These are phyloP conservation scores for Mythimna loreyi DNA, from an alignment of 2,888 invertebrate species.

Conservation along the genomic window DNA sequence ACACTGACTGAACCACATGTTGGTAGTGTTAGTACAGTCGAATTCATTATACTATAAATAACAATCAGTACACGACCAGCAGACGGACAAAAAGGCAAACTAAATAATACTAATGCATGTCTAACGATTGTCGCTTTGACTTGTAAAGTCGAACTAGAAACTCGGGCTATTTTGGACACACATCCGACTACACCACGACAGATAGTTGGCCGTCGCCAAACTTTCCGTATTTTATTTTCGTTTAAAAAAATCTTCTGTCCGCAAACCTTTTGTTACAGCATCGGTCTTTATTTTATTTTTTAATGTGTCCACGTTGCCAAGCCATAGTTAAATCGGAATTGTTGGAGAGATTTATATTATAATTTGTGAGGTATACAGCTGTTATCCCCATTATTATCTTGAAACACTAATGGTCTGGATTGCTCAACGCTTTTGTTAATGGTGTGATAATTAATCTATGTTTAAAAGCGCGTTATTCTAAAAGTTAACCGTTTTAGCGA, in stretches of 20 bases:
- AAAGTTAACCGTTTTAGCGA: conserved; percentile 19
- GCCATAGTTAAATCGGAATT: conserved; percentile 62
- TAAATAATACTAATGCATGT: conserved; percentile 74
- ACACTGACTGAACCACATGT: conserved; percentile 54
- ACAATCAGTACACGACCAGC: conserved; percentile 49
- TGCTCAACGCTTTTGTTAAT: conserved; percentile 60
- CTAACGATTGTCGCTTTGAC: conserved; percentile 76
- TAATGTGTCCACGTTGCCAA: conserved; percentile 69
- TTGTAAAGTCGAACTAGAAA: conserved; percentile 80
- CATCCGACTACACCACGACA: conserved; percentile 81
- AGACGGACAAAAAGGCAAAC: conserved; percentile 69
- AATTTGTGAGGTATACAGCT: conserved; percentile 73
- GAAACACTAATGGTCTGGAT: conserved; percentile 62
- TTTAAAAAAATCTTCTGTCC: conserved; percentile 79
- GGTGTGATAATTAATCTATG: conserved; percentile 55
- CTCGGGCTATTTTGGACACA: conserved; percentile 80
- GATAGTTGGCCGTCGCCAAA: conserved; percentile 85
- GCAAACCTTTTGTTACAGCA: conserved; percentile 83
- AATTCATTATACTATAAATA: conserved; percentile 63
- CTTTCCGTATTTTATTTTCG: conserved; percentile 86
- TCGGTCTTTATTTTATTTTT: conserved; percentile 54
- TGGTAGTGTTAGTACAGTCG: conserved; percentile 28
- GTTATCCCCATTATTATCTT: conserved; percentile 66
- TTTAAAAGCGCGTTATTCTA: conserved; percentile 18
- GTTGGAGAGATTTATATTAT: conserved; percentile 69